Evolutionary conservation across 1,140 invertebrate species (phyloP).

Genomic region (Whitmania pigra): DNA sequence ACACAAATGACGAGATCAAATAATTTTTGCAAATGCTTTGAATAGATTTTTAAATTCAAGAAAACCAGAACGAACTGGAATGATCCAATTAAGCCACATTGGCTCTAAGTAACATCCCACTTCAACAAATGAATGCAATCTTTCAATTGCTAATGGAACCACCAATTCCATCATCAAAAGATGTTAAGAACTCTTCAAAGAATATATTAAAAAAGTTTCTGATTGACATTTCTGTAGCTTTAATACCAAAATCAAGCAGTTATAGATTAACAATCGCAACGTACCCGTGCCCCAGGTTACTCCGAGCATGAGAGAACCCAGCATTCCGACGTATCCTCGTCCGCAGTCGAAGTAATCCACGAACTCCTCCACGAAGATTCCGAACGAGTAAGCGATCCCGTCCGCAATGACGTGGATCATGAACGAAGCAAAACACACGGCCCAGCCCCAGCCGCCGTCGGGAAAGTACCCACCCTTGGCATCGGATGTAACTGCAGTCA

Average conservation of each 20-base stretch:
- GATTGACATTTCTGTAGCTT: neutral
- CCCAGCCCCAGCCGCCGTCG: constrained; percentile 62
- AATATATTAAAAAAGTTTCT: neutral
- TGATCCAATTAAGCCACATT: no score
- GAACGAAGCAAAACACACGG: constrained; percentile 87
- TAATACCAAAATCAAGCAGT: neutral
- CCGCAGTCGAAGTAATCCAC: constrained; percentile 66
- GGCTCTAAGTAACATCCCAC: no score
- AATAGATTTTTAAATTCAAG: no score
- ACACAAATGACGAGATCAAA: no score
- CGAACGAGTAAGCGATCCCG: constrained; percentile 51
- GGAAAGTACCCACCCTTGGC: constrained; percentile 4
- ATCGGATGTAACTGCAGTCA: constrained; percentile 1
- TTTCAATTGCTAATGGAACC: neutral
- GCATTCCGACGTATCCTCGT: constrained; percentile 76
- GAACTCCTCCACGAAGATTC: constrained; percentile 51
- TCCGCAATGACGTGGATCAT: constrained; percentile 98
- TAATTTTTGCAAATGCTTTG: no score
- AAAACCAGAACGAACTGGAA: no score
- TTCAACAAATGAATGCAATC: neutral
- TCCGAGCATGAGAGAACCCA: constrained; percentile 36
- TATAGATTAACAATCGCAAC: constrained; percentile 5
- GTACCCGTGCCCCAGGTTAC: constrained; percentile 35
- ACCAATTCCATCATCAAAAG: neutral
- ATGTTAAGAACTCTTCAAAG: neutral